A percentile compares a stretch with the other conserved stretches of the same genome.
phyloP scores from a whole-genome alignment of 2,113 vertebrate species.

The Myanophis thanlyinensis region DNA sequence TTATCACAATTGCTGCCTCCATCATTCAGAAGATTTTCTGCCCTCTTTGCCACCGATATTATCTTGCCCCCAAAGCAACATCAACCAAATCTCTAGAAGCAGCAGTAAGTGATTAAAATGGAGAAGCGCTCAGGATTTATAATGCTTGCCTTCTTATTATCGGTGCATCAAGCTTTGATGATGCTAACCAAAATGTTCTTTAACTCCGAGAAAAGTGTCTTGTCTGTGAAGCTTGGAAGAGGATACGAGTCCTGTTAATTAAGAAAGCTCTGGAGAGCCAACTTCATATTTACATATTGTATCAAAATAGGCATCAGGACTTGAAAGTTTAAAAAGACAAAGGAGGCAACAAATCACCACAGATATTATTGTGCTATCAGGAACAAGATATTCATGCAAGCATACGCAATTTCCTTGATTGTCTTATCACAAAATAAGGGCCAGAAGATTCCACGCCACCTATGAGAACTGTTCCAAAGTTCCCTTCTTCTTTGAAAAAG shows the following conservation, averaged over 20 bases:
- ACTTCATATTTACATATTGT: neutral
- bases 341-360: neutral
- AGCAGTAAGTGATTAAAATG: neutral
- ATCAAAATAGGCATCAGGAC: neutral
- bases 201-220: neutral
- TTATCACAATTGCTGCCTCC: neutral
- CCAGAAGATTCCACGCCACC: neutral
- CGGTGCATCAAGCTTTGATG: neutral
- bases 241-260: neutral
- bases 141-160: neutral
- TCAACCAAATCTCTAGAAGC: neutral
- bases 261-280: too few species aligned
- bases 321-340: neutral
- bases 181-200: neutral
- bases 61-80: neutral
- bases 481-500: neutral
- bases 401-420: neutral
- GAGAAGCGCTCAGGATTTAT: neutral
- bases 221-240: neutral
- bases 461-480: neutral
- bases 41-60: neutral
- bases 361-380: neutral
- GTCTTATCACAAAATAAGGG: neutral
- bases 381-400: neutral
- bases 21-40: neutral